Evolutionary conservation across 1,140 invertebrate genomes (phyloP).

Genomic region (Phymastichus coffea): DNA sequence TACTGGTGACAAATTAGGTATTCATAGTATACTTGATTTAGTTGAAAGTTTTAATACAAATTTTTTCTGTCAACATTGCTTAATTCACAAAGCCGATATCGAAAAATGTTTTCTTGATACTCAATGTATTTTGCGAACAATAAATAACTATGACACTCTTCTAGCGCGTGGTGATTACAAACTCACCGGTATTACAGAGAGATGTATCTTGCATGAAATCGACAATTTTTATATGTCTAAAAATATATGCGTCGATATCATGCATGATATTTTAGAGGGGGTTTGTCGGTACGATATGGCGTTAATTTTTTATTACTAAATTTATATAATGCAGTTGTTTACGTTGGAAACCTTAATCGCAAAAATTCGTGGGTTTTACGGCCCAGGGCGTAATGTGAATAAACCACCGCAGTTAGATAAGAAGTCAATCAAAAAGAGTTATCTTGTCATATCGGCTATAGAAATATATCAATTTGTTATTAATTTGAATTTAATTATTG

Average conservation of each 20-base stretch:
- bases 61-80: slow-evolving; percentile 40
- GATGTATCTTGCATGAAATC: slow-evolving; percentile 27
- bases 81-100: slow-evolving; percentile 27
- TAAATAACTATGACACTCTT: too few species aligned
- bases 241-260: slow-evolving; percentile 36
- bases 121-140: slow-evolving; percentile 29
- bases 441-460: too few species aligned
- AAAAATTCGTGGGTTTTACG: too few species aligned
- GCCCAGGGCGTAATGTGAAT: slow-evolving; percentile 30
- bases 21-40: slow-evolving; percentile 42
- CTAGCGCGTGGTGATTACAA: neutral
- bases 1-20: slow-evolving; percentile 44
- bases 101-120: slow-evolving; percentile 29
- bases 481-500: too few species aligned
- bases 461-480: too few species aligned
- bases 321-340: too few species aligned
- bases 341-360: too few species aligned
- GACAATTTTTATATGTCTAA: slow-evolving; percentile 35
- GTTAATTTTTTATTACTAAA: slow-evolving; percentile 30
- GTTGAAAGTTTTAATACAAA: slow-evolving; percentile 35
- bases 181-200: slow-evolving; percentile 27
- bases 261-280: slow-evolving; percentile 42
- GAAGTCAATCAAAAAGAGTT: too few species aligned
- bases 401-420: too few species aligned
- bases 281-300: slow-evolving; percentile 37